phyloP scores from a whole-genome alignment of 2,113 vertebrate species.

The Lanius collurio region DNA sequence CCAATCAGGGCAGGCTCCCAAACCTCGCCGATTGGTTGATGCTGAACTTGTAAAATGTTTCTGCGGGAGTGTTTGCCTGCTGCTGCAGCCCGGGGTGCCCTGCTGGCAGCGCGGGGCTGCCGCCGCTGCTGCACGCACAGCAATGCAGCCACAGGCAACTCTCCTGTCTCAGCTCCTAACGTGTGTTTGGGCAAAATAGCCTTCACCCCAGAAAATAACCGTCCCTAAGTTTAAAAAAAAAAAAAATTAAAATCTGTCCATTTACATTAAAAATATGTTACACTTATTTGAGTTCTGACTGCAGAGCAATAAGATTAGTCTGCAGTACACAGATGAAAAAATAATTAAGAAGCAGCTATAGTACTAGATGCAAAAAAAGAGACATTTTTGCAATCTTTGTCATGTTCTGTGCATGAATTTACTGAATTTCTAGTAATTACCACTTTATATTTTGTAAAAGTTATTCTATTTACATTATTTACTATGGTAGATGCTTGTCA shows the following conservation, averaged over 20 bases:
- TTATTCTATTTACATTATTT: conserved; percentile 28
- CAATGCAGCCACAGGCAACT: not conserved
- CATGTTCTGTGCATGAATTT: not conserved
- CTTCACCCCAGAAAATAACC: not conserved
- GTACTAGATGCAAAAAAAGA: not conserved
- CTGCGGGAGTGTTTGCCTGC: conserved; percentile 62
- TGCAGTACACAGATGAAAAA: not conserved
- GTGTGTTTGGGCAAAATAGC: not conserved
- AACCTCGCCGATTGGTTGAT: conserved; percentile 25
- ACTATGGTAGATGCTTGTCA: conserved; percentile 15
- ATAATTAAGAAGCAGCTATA: not conserved
- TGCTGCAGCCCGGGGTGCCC: conserved; percentile 55
- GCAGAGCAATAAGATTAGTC: not conserved
- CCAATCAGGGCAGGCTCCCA: conserved; percentile 38
- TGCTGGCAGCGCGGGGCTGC: conserved; percentile 33
- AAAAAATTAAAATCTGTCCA: not conserved
- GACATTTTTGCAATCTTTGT: conserved; percentile 1
- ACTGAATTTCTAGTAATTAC: not conserved
- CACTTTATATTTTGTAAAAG: conserved; percentile 3
- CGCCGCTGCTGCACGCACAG: not conserved
- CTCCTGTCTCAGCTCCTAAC: not conserved
- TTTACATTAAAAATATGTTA: not conserved
- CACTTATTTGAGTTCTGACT: not conserved
- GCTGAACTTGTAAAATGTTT: conserved; percentile 69
- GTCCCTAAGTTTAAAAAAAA: not conserved